A percentile compares a stretch with the other conserved stretches of the same genome.
phyloP scores from a whole-genome alignment of 2,888 invertebrate species.

The Galerucella calmariensis region DNA sequence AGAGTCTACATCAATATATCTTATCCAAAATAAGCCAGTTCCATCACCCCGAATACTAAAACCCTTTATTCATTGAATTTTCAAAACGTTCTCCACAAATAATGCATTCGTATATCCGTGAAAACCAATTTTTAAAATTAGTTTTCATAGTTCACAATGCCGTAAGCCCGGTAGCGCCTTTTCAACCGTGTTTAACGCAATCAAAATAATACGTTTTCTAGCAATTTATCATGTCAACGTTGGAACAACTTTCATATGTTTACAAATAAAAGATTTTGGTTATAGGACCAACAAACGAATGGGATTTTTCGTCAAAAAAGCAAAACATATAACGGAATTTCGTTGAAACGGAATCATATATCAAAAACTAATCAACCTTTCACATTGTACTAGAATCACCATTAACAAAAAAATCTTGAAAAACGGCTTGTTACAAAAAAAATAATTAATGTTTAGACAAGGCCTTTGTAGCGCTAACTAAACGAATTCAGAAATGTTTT shows the following conservation, averaged over 20 bases:
- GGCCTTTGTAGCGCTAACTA: not conserved
- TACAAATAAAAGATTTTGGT: slow-evolving; percentile 10
- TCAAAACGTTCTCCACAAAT: no score
- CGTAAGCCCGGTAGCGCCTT: no score
- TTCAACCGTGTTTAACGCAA: not conserved
- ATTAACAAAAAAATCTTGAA: slow-evolving; percentile 11
- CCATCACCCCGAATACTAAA: no score
- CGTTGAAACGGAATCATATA: slow-evolving; percentile 5
- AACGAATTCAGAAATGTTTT: not conserved
- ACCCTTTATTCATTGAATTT: no score
- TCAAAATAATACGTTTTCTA: not conserved
- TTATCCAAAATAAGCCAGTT: no score
- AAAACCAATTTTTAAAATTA: no score
- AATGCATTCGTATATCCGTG: no score
- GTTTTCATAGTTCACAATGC: no score
- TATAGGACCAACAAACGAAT: slow-evolving; percentile 5
- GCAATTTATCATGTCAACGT: slow-evolving; percentile 8
- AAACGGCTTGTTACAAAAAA: not conserved
- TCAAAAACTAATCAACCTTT: slow-evolving; percentile 27
- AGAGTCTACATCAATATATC: no score
- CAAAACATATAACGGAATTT: slow-evolving; percentile 5
- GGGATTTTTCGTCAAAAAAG: not conserved
- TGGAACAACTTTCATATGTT: not conserved
- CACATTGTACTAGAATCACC: slow-evolving; percentile 8
- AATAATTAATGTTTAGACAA: not conserved